phyloP scores from a whole-genome alignment of 2,797 vertebrate species.

The Oryzias sinensis region DNA sequence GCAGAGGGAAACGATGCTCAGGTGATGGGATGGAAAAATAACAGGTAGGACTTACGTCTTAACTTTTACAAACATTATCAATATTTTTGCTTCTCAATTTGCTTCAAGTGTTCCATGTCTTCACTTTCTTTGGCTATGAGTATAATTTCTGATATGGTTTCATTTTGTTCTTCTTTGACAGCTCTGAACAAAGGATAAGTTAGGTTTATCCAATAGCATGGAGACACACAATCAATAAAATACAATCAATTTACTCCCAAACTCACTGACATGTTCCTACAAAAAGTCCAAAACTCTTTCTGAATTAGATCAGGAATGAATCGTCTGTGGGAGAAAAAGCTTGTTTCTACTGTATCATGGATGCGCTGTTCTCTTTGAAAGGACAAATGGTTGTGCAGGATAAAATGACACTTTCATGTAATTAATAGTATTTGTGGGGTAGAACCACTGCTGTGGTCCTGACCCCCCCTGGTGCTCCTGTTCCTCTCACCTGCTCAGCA shows the following conservation, averaged over 20 bases:
- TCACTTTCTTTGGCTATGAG: constrained; percentile 13
- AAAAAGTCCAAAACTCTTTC: too few species aligned
- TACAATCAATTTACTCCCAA: neutral
- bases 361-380: too few species aligned
- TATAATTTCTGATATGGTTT: constrained; percentile 28
- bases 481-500: constrained; percentile 55
- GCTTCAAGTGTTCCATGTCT: constrained; percentile 5
- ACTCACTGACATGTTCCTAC: neutral
- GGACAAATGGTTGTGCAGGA: too few species aligned
- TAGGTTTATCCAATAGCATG: constrained; percentile 24
- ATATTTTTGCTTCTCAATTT: constrained; percentile 12
- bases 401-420: constrained; percentile 25
- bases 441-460: constrained; percentile 39
- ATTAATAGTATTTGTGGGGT: constrained; percentile 48
- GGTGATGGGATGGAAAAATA: constrained; percentile 1
- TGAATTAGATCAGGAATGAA: too few species aligned
- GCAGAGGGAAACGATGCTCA: neutral
- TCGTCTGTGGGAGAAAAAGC: too few species aligned
- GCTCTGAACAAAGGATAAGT: constrained; percentile 11
- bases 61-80: constrained; percentile 22
- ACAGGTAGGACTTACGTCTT: constrained; percentile 2
- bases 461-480: constrained; percentile 24
- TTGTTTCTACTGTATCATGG: too few species aligned
- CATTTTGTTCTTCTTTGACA: neutral
- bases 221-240: constrained; percentile 27